Evolutionary conservation across 1,140 invertebrate genomes (phyloP), one percentile per base, ranked within the genome.

Genomic region (Drosophila hydei): DNA sequence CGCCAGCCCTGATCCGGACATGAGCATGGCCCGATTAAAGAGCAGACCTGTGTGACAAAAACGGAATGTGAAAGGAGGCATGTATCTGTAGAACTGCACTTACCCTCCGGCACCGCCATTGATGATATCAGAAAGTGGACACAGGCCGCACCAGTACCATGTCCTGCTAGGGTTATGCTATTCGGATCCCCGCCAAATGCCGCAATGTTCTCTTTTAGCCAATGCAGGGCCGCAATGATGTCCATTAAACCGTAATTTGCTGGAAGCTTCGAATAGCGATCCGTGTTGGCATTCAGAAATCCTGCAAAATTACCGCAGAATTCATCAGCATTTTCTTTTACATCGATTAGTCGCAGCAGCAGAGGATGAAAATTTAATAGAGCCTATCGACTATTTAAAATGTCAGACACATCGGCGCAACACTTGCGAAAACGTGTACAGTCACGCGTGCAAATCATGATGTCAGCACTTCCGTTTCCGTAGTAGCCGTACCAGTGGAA

Each of bases 221-320:
- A 98, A 83, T 98, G 97, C 30, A 98, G 92, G 0, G 97, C 97
- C 0, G 97, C 97, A 77, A 98, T 97, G 92, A 98, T 97, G 92
- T 99, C 98, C 96, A 99, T 97, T 14, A 99, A 93, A 0, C 97
- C 98, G 91, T 98, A 98, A 93, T 99, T 99, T 14, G 96, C 97
- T 72, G 96, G 97, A 42, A 94, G 96, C 72, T 94, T 94, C 61
- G 95, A 94, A 91, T 95, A 95, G 33, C 95, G 94, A 92, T 98
- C 96, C 8, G 96, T 95, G 79, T 97, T 97, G 72, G 96, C 95
- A 90, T 97, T 97, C 55, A 97, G 93, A 92, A 98, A 98, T 77
- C 96, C 97, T 98, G 77, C 18, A 77, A 74, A 36, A 63, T 51
- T 50, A 27, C 61, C 75, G 48, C 70, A 75, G 60, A 73, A 70